phyloP scores from a whole-genome alignment of 1,140 invertebrate genomes.

The Drosophila orosa region DNA sequence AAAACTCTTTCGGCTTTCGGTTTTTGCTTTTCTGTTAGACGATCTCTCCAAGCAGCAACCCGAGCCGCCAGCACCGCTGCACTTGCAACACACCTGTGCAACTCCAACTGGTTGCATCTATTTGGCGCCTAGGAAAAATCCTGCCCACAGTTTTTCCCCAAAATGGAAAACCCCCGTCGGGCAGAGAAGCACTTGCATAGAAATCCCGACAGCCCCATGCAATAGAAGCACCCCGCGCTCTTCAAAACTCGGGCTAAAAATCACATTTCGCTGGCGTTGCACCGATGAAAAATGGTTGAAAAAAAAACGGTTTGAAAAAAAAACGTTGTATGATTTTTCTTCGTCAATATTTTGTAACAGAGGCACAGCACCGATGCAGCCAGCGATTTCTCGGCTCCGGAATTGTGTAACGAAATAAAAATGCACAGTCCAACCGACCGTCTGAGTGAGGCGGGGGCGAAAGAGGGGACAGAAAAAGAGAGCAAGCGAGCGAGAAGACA shows the following conservation, averaged over 20 bases:
- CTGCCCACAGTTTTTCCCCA: conserved; percentile 69
- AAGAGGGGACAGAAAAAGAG: conserved; percentile 20
- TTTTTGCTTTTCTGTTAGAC: conserved; percentile 68
- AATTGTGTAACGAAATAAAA: conserved; percentile 69
- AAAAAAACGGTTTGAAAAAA: conserved; percentile 73
- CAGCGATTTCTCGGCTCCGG: conserved; percentile 31
- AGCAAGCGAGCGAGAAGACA: conserved; percentile 5
- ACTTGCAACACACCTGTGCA: conserved; percentile 42
- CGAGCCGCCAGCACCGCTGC: conserved; percentile 8
- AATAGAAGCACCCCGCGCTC: conserved; percentile 9
- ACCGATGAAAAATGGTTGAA: conserved; percentile 82
- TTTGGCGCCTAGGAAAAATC: conserved; percentile 64
- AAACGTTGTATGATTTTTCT: conserved; percentile 84
- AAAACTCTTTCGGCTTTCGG: conserved; percentile 71
- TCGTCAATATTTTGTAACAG: conserved; percentile 84
- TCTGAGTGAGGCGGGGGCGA: neutral
- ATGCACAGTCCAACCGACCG: conserved; percentile 40
- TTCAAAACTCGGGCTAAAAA: neutral
- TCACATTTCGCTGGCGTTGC: conserved; percentile 28
- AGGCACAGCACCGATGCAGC: conserved; percentile 63
- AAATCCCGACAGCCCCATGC: neutral
- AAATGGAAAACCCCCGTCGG: conserved; percentile 39
- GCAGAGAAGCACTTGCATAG: conserved; percentile 8
- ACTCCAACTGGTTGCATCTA: conserved; percentile 63
- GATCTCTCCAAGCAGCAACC: conserved; percentile 29